phyloP scores from a whole-genome alignment of 2,113 vertebrate genomes.

The Dasyurus viverrinus region DNA sequence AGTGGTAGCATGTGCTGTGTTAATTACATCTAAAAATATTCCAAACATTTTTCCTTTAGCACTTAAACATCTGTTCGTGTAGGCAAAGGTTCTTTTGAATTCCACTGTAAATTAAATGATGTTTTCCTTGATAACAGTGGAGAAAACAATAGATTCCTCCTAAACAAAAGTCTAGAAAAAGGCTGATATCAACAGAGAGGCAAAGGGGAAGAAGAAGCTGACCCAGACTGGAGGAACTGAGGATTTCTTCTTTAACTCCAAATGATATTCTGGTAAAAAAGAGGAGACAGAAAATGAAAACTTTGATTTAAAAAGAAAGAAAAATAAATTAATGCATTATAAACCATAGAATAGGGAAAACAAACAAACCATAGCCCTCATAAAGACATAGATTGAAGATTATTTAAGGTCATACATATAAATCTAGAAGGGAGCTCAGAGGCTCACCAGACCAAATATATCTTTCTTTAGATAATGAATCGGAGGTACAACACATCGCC shows the following conservation, averaged over 20 bases:
- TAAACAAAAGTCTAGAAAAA: slow-evolving; percentile 45
- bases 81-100: slow-evolving; percentile 70
- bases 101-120: slow-evolving; percentile 75
- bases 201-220: neutral
- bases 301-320: neutral
- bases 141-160: slow-evolving; percentile 54
- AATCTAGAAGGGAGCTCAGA: neutral
- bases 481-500: neutral
- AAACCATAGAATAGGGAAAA: neutral
- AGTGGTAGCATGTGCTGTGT: slow-evolving; percentile 68
- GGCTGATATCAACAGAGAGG: neutral
- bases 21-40: slow-evolving; percentile 85
- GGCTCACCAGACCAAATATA: neutral
- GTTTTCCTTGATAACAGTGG: slow-evolving; percentile 71
- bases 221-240: neutral
- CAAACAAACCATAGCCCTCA: neutral
- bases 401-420: neutral
- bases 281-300: neutral
- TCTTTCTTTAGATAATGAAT: neutral
- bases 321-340: neutral
- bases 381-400: neutral
- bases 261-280: neutral
- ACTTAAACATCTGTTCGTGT: slow-evolving; percentile 83
- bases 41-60: slow-evolving; percentile 71
- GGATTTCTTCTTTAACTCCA: neutral